phyloP scores from a whole-genome alignment of 2,113 vertebrate species.

The Colius striatus region DNA sequence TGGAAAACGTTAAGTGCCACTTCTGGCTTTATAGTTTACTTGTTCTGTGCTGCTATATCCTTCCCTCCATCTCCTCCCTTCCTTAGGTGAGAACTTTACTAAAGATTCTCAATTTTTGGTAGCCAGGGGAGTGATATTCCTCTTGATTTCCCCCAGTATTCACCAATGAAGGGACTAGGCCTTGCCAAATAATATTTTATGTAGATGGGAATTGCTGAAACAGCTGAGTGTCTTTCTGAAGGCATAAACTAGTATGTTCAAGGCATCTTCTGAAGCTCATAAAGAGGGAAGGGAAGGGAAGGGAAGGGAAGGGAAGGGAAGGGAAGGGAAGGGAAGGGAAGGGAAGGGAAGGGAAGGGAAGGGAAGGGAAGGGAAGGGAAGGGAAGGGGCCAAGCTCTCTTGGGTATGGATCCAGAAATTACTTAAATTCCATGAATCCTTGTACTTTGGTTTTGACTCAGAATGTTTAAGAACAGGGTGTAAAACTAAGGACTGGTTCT shows the following conservation, averaged over 20 bases:
- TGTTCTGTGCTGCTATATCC: neutral
- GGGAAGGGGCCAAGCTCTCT: neutral
- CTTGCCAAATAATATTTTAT: neutral
- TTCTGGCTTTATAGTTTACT: neutral
- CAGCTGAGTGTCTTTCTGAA: neutral
- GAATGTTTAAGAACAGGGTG: slow-evolving; percentile 48
- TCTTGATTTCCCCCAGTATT: neutral
- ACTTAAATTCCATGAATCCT: neutral
- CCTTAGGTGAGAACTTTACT: neutral
- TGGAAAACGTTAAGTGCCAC: neutral
- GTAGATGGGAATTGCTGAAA: neutral
- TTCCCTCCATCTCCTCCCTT: neutral
- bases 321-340: too few relatives aligned
- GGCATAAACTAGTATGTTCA: neutral
- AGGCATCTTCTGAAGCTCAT: neutral
- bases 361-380: neutral
- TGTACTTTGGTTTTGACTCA: neutral
- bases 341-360: too few relatives aligned
- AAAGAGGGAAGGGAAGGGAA: neutral
- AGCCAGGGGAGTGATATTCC: neutral
- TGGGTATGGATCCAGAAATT: neutral
- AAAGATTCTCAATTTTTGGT: neutral
- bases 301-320: too few relatives aligned
- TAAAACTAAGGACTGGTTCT: slow-evolving; percentile 7
- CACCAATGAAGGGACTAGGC: neutral